Percentiles rank a stretch among this genome's conserved stretches.
These are phyloP conservation scores for Lathamus discolor DNA, from an alignment of 2,113 vertebrate genomes.

Conservation along the genomic window DNA sequence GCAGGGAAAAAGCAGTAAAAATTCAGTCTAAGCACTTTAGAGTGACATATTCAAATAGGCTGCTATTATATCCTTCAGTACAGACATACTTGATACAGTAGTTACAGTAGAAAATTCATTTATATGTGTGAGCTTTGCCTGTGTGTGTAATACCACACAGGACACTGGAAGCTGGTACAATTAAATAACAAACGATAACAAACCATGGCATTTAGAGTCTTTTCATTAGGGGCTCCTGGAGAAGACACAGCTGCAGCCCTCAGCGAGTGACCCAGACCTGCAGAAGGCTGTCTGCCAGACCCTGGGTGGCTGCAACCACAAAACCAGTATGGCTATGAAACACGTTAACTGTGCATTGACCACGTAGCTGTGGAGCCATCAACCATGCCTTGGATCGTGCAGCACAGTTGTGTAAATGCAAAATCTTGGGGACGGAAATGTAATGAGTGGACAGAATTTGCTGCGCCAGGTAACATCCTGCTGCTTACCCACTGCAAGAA, in stretches of 20 bases:
- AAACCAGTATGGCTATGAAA: not conserved
- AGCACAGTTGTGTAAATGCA: not conserved
- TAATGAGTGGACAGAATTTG: not conserved
- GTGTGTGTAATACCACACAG: not conserved
- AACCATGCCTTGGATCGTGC: accelerated
- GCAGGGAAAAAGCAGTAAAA: slow-evolving; percentile 65
- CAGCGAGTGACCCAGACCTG: accelerated
- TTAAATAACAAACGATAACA: not conserved
- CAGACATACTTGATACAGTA: not conserved
- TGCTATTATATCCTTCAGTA: not conserved
- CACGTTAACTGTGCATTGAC: accelerated
- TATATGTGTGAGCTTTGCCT: not conserved
- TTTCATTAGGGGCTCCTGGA: not conserved
- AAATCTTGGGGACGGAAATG: not conserved
- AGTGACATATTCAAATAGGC: slow-evolving; percentile 34
- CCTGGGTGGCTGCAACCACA: accelerated
- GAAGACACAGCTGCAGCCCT: not conserved
- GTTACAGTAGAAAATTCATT: slow-evolving; percentile 7
- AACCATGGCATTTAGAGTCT: not conserved
- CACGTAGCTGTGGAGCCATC: accelerated
- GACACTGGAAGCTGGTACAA: not conserved
- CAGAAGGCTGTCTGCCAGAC: accelerated
- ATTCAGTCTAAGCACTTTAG: not conserved
- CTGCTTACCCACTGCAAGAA: not conserved
- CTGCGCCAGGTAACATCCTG: too few species aligned